Evolutionary conservation across 2,888 invertebrate species (phyloP).

Genomic region (Ochropleura leucogaster): DNA sequence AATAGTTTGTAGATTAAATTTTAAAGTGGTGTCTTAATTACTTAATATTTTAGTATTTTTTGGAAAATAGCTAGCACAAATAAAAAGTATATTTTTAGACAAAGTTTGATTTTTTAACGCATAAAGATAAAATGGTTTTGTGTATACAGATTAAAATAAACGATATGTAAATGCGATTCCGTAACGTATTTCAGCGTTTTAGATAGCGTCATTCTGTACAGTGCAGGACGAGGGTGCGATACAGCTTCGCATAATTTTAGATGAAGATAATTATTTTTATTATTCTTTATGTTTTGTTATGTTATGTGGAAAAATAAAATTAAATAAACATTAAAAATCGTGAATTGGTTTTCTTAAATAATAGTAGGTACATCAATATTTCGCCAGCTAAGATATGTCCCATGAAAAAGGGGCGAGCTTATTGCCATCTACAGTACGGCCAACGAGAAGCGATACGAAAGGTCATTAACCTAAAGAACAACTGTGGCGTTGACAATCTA

Average conservation of each 20-base stretch:
- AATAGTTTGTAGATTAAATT: conserved; percentile 22
- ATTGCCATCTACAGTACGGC: neutral
- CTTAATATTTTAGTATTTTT: conserved; percentile 1
- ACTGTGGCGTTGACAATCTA: too few species aligned
- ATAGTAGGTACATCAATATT: neutral
- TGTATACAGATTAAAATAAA: conserved; percentile 60
- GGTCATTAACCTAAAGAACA: too few species aligned
- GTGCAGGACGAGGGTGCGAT: conserved; percentile 51
- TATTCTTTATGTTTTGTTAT: neutral
- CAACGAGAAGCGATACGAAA: too few species aligned
- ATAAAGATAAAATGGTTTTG: conserved; percentile 48
- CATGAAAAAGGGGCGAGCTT: neutral
- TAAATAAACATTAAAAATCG: neutral
- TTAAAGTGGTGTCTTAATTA: conserved; percentile 11
- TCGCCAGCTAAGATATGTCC: neutral
- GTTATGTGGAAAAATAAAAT: neutral
- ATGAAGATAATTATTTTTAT: conserved; percentile 29
- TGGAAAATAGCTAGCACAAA: neutral
- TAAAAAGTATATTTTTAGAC: neutral
- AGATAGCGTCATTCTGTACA: conserved; percentile 57
- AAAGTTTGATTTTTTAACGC: conserved; percentile 46
- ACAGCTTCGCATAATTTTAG: conserved; percentile 34
- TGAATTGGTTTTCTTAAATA: neutral
- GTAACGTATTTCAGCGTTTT: conserved; percentile 61
- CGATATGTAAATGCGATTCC: conserved; percentile 62